Conservation (phyloP, 2,888 invertebrate species). For the Spisula solida region DNA sequence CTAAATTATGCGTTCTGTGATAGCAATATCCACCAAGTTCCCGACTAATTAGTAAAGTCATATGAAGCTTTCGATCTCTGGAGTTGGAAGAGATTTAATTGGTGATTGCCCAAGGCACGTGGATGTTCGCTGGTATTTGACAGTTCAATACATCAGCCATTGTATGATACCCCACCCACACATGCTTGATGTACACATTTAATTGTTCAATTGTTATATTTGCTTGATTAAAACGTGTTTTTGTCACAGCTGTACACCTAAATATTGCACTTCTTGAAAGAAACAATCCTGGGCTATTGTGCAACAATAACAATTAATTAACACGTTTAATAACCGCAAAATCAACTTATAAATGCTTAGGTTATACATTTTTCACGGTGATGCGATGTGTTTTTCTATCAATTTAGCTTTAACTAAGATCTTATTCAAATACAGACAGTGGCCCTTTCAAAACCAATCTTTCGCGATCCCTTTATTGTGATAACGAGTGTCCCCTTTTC, state of each 20-base stretch:
- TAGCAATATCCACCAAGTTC: neutral
- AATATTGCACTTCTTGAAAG: neutral
- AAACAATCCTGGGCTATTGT: neutral
- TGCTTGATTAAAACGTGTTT: neutral
- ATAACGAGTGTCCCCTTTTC: slow-evolving; percentile 29
- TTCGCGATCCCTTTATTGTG: slow-evolving; percentile 7
- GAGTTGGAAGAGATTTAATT: neutral
- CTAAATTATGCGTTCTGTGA: neutral
- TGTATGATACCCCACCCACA: neutral
- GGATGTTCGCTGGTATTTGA: neutral
- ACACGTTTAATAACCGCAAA: neutral
- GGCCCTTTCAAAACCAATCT: neutral
- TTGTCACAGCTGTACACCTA: neutral
- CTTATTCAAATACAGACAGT: slow-evolving; percentile 26
- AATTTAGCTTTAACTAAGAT: slow-evolving; percentile 1
- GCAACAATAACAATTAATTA: neutral
- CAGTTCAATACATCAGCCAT: neutral
- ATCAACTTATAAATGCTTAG: neutral
- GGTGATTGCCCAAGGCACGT: neutral
- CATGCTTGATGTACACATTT: neutral
- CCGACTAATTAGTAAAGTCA: neutral
- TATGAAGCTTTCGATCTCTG: neutral
- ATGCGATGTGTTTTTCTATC: neutral
- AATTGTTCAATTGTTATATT: neutral
- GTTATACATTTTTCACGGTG: slow-evolving; percentile 13